A percentile compares a stretch with the other conserved stretches of the same genome.
phyloP scores from a whole-genome alignment of 2,113 vertebrate genomes.

The Motacilla alba region DNA sequence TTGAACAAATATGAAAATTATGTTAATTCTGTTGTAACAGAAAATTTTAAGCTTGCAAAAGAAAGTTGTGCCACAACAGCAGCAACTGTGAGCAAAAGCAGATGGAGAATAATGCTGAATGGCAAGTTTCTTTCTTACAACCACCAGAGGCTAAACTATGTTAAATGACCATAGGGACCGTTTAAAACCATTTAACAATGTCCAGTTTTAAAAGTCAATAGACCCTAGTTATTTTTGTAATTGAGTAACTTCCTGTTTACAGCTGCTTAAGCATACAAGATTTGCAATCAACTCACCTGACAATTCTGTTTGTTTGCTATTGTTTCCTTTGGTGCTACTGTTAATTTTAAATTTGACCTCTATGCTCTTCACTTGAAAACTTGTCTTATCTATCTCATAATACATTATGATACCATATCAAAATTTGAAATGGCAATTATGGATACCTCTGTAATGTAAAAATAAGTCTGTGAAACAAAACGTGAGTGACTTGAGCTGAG shows the following conservation, averaged over 20 bases:
- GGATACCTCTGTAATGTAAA: not conserved
- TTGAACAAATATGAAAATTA: not conserved
- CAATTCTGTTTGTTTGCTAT: not conserved
- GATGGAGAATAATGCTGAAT: not conserved
- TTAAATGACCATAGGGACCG: not conserved
- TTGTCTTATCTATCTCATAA: not conserved
- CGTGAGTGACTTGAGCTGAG: not conserved
- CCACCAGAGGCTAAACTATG: not conserved
- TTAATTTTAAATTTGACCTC: not conserved
- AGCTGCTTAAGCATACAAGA: not conserved
- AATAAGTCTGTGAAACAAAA: not conserved
- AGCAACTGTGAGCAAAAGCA: slow-evolving; percentile 18
- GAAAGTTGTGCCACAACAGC: not conserved
- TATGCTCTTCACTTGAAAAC: not conserved
- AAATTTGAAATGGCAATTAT: not conserved
- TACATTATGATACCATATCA: accelerated
- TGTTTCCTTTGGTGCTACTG: not conserved
- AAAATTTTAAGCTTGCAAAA: not conserved
- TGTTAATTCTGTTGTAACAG: not conserved
- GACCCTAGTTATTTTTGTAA: not conserved
- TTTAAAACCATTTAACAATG: not conserved
- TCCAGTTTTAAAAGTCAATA: not conserved
- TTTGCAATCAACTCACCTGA: not conserved
- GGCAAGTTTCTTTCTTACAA: not conserved
- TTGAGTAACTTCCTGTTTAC: not conserved